phyloP scores from a whole-genome alignment of 1,140 invertebrate genomes.

The Brachionus rubens region DNA sequence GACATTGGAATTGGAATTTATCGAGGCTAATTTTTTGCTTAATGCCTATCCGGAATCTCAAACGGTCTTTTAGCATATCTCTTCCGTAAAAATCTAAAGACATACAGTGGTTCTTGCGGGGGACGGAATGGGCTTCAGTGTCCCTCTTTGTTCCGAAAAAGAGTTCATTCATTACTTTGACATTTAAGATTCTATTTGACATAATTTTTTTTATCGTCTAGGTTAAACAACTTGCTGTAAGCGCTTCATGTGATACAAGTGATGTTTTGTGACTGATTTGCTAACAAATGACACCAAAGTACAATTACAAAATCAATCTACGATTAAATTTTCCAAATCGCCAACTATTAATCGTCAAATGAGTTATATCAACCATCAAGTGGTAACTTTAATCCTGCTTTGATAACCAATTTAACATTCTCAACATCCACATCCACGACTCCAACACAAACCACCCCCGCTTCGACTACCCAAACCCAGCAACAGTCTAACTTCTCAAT shows the following conservation, averaged over 20 bases:
- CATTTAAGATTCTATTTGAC: no score
- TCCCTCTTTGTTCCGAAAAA: no score
- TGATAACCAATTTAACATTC: constrained; percentile 23
- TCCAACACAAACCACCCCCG: no score
- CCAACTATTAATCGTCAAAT: constrained; percentile 21
- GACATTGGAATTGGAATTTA: no score
- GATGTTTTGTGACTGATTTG: neutral
- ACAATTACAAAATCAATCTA: neutral
- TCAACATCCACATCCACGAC: neutral
- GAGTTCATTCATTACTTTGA: no score
- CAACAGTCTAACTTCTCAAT: neutral
- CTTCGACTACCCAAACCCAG: neutral
- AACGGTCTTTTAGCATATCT: no score
- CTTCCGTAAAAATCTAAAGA: no score
- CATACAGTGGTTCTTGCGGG: no score
- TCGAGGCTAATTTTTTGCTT: no score
- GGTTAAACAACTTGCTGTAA: constrained; percentile 8
- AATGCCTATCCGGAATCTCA: no score
- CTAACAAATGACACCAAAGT: neutral
- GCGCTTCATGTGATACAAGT: neutral
- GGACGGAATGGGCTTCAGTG: no score
- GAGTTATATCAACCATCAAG: neutral
- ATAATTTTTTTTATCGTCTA: neutral
- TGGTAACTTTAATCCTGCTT: neutral
- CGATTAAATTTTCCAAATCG: constrained; percentile 19